Conservation (phyloP, 2,797 vertebrate genomes). For the Tapera naevia region DNA sequence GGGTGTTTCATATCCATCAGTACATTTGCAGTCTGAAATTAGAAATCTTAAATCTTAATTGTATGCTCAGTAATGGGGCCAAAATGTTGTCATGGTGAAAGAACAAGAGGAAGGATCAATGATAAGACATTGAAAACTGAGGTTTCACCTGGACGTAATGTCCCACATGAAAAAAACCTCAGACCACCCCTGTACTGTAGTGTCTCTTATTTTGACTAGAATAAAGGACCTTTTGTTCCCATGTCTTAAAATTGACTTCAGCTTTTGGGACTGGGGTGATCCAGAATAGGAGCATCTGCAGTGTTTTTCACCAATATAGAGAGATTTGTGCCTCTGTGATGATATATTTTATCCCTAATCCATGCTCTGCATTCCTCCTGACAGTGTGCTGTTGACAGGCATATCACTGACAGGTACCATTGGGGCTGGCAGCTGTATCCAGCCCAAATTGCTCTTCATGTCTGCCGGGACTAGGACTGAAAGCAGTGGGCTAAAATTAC, state of each 20-base stretch:
- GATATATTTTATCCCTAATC: neutral
- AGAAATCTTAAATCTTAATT: conserved; percentile 60
- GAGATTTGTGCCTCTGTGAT: neutral
- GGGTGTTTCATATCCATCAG: conserved; percentile 57
- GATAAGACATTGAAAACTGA: conserved; percentile 24
- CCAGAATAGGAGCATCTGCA: neutral
- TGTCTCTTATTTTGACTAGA: neutral
- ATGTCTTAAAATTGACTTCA: neutral
- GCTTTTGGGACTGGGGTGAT: neutral
- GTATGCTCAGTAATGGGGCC: conserved; percentile 22
- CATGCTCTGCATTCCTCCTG: neutral
- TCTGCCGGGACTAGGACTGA: neutral
- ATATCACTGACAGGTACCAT: neutral
- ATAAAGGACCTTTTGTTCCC: neutral
- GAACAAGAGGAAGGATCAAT: conserved; percentile 26
- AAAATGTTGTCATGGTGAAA: conserved; percentile 65
- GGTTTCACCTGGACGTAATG: neutral
- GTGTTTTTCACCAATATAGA: neutral
- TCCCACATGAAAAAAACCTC: neutral
- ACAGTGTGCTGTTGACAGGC: neutral
- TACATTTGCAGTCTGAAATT: conserved; percentile 64
- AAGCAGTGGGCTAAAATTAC: neutral
- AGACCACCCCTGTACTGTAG: neutral
- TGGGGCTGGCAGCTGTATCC: neutral
- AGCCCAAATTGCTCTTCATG: neutral